These are phyloP conservation scores for Holotrichia oblita DNA, from an alignment of 1,140 invertebrate species.

Conservation along the genomic window DNA sequence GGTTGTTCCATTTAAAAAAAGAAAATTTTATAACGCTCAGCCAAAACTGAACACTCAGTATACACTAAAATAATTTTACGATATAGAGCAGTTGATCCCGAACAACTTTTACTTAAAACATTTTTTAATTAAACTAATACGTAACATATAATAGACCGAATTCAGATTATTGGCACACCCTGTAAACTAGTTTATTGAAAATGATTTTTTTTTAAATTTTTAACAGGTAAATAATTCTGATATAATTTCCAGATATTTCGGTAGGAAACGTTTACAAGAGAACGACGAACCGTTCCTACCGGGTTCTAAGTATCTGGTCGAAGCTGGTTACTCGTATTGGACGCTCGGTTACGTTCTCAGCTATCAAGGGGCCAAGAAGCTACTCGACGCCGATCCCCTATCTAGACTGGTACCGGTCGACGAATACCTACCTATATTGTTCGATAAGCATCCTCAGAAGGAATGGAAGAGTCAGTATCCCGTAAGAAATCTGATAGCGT, in stretches of 20 bases:
- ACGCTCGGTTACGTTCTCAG: conserved; percentile 83
- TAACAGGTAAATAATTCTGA: conserved; percentile 1
- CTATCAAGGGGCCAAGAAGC: conserved; percentile 74
- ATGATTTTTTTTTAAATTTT: too few relatives aligned
- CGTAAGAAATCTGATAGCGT: conserved; percentile 79
- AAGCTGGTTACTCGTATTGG: conserved; percentile 97
- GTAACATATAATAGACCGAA: too few relatives aligned
- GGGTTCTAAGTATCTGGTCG: conserved; percentile 76
- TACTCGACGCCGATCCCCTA: conserved; percentile 83
- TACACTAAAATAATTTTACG: too few relatives aligned
- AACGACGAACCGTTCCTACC: conserved; percentile 73
- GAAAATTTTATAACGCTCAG: too few relatives aligned
- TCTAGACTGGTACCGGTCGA: conserved; percentile 93
- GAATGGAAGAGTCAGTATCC: conserved; percentile 58
- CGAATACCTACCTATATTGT: conserved; percentile 97
- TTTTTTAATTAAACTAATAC: too few relatives aligned
- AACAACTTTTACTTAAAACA: too few relatives aligned
- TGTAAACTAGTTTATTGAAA: too few relatives aligned
- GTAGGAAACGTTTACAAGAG: conserved; percentile 83
- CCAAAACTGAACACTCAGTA: too few relatives aligned
- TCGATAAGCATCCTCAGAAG: conserved; percentile 87
- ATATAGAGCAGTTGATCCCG: too few relatives aligned
- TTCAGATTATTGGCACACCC: too few relatives aligned
- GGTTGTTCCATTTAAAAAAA: too few relatives aligned
- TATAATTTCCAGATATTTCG: conserved; percentile 78